phyloP scores from a whole-genome alignment of 2,113 vertebrate species.

The Phalacrocorax aristotelis region DNA sequence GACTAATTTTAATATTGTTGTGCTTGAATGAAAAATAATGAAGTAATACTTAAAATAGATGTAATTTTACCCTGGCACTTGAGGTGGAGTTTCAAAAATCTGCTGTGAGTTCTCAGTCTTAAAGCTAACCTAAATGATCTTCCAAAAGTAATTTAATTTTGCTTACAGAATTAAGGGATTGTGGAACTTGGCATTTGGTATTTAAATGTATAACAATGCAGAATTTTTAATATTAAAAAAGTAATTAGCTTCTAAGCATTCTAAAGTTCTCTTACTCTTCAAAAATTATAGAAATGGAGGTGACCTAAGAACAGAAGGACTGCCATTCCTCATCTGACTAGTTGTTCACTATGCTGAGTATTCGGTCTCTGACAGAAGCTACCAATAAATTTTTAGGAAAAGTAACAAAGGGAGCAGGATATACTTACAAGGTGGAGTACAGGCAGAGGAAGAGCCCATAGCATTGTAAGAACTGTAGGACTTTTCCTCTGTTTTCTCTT shows the following conservation, averaged over 20 bases:
- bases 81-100: not conserved
- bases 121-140: not conserved
- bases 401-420: not conserved
- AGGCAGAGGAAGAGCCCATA: not conserved
- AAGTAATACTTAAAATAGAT: not conserved
- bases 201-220: not conserved
- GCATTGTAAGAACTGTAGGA: not conserved
- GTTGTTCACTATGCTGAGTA: not conserved
- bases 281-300: not conserved
- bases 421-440: not conserved
- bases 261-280: not conserved
- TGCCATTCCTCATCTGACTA: not conserved
- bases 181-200: not conserved
- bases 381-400: not conserved
- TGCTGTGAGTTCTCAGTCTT: not conserved
- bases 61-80: not conserved
- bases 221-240: not conserved
- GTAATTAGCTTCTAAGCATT: not conserved
- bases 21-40: not conserved
- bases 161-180: not conserved
- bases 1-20: not conserved
- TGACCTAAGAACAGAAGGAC: not conserved
- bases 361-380: not conserved
- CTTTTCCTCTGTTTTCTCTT: not conserved
- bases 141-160: not conserved